Evolutionary conservation across 2,888 invertebrate genomes (phyloP).

Genomic region (Drosophila mimica): DNA sequence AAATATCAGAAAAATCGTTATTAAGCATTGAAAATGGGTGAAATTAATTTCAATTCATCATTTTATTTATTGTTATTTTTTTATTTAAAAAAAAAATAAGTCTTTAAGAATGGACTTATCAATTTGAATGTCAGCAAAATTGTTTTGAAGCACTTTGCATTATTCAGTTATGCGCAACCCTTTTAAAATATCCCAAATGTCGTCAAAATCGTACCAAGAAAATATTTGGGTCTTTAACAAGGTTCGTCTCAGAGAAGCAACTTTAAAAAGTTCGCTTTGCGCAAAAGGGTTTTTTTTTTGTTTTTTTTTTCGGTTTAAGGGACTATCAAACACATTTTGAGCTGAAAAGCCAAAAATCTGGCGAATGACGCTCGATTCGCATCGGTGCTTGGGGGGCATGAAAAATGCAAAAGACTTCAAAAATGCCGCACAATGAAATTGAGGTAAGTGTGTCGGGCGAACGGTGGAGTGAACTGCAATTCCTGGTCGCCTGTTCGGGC

Average conservation of each 20-base stretch:
- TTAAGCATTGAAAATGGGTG: neutral
- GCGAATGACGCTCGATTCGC: slow-evolving; percentile 59
- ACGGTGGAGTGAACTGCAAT: neutral
- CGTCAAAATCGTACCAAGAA: neutral
- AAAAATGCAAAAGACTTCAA: slow-evolving; percentile 66
- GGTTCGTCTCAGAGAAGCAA: neutral
- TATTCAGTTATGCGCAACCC: neutral
- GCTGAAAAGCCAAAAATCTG: slow-evolving; percentile 63
- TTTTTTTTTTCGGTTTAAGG: slow-evolving; percentile 31
- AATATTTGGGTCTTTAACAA: neutral
- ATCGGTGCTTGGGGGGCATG: slow-evolving; percentile 26
- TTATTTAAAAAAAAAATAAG: no score
- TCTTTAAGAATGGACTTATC: neutral
- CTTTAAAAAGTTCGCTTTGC: neutral
- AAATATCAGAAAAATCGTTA: no score
- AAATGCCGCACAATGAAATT: slow-evolving; percentile 55
- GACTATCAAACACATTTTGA: slow-evolving; percentile 24
- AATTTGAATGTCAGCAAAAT: neutral
- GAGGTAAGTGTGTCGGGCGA: slow-evolving; percentile 59
- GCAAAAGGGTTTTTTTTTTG: slow-evolving; percentile 4
- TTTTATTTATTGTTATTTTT: neutral
- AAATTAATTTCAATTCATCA: neutral
- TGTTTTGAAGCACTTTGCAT: neutral
- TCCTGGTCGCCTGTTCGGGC: neutral
- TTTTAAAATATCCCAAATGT: neutral